A percentile compares a stretch with the other conserved stretches of the same genome.
Conservation (phyloP, 2,113 vertebrate species). For the Hydrochoerus hydrochaeris region DNA sequence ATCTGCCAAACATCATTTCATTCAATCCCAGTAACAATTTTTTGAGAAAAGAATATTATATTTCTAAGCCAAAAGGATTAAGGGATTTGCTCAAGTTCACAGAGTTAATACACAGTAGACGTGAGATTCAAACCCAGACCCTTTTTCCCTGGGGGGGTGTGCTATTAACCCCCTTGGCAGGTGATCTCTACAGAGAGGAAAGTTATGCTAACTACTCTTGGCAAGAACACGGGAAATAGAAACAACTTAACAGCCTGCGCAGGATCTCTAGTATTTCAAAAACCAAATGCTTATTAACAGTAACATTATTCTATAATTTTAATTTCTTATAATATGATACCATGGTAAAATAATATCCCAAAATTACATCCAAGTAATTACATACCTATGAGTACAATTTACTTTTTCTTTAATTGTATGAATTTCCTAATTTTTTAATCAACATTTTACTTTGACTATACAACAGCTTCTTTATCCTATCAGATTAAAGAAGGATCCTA, state of each 20-base stretch:
- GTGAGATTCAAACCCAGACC: background rate
- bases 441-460: constrained; percentile 20
- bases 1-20: background rate
- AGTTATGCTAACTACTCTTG: background rate
- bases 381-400: background rate
- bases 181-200: background rate
- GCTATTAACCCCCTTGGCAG: background rate
- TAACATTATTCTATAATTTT: background rate
- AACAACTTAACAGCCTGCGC: background rate
- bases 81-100: background rate
- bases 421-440: background rate
- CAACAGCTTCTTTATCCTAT: background rate
- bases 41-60: background rate
- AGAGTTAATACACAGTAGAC: background rate
- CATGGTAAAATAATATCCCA: constrained; percentile 2
- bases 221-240: background rate
- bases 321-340: background rate
- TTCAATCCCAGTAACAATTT: background rate
- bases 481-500: background rate
- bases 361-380: background rate
- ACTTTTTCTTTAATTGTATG: background rate
- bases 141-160: background rate
- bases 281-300: background rate
- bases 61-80: background rate
- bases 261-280: background rate